A percentile compares a stretch with the other conserved stretches of the same genome.
Conservation (phyloP, 2,888 invertebrate species). For the Serripes groenlandicus region DNA sequence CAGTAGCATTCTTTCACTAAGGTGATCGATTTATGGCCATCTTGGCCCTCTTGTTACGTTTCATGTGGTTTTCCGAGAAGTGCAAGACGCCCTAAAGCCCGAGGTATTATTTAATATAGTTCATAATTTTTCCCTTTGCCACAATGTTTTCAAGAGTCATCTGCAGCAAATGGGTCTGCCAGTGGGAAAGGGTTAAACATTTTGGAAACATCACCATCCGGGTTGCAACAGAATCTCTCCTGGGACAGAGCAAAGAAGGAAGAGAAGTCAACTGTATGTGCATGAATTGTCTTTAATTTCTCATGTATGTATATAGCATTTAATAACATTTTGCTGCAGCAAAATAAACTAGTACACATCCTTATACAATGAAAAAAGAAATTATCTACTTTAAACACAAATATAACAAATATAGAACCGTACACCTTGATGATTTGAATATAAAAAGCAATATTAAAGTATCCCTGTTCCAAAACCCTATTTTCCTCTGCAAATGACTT, state of each 20-base stretch:
- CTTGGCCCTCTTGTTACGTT: no score
- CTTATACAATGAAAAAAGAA: conserved; percentile 14
- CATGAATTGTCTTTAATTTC: conserved; percentile 40
- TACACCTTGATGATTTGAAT: conserved; percentile 6
- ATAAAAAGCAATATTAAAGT: background rate
- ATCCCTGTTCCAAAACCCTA: no score
- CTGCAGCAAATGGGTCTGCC: background rate
- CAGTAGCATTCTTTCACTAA: no score
- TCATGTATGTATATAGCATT: conserved; percentile 25
- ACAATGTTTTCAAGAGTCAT: background rate
- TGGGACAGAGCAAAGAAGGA: no score
- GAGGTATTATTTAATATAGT: no score
- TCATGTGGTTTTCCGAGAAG: no score
- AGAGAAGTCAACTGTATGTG: conserved; percentile 18
- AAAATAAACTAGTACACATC: conserved; percentile 21
- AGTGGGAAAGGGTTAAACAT: background rate
- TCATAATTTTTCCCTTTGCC: background rate
- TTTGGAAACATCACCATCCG: background rate
- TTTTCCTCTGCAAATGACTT: no score
- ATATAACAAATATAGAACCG: conserved; percentile 16
- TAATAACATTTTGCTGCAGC: conserved; percentile 25
- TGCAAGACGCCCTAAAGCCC: no score
- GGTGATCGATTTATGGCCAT: no score
- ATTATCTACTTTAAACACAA: conserved; percentile 23
- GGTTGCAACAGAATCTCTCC: no score